Conservation (phyloP, 2,888 invertebrate genomes). For the Orchestes rusci region DNA sequence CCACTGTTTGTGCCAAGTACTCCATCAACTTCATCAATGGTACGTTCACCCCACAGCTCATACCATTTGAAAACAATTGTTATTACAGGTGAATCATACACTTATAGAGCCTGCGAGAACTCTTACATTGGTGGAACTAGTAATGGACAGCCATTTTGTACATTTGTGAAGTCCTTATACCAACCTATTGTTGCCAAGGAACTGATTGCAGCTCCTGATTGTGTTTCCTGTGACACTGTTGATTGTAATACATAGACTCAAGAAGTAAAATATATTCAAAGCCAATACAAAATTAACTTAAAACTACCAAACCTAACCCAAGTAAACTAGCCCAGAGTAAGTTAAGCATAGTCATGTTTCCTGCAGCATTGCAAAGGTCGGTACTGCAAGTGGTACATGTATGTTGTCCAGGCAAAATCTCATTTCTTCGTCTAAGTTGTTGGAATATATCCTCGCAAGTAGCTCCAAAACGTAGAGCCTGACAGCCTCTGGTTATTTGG, state of each 20-base stretch:
- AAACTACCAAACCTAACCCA: too few relatives aligned
- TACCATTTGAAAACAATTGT: background rate
- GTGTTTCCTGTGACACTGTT: conserved; percentile 3
- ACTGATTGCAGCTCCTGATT: background rate
- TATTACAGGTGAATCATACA: conserved; percentile 9
- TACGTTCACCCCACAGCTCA: too few relatives aligned
- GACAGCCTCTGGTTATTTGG: conserved; percentile 35
- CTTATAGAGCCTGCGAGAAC: conserved; percentile 11
- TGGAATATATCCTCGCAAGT: conserved; percentile 37
- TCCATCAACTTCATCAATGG: conserved; percentile 5
- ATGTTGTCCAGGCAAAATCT: conserved; percentile 35
- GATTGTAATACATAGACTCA: conserved; percentile 9
- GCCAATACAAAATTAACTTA: too few relatives aligned
- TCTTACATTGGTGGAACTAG: conserved; percentile 7
- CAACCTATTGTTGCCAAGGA: background rate
- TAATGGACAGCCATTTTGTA: background rate
- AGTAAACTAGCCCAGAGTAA: too few relatives aligned
- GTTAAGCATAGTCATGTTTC: too few relatives aligned
- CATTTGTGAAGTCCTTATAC: conserved; percentile 3
- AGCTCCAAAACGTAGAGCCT: conserved; percentile 33
- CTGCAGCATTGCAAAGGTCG: conserved; percentile 34
- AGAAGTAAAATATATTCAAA: background rate
- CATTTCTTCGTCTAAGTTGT: conserved; percentile 29
- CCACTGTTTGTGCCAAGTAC: conserved; percentile 7
- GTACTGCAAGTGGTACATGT: conserved; percentile 35